A percentile compares a stretch with the other conserved stretches of the same genome.
These are phyloP conservation scores for Nothoprocta perdicaria DNA, from an alignment of 2,113 vertebrate genomes.

Conservation along the genomic window DNA sequence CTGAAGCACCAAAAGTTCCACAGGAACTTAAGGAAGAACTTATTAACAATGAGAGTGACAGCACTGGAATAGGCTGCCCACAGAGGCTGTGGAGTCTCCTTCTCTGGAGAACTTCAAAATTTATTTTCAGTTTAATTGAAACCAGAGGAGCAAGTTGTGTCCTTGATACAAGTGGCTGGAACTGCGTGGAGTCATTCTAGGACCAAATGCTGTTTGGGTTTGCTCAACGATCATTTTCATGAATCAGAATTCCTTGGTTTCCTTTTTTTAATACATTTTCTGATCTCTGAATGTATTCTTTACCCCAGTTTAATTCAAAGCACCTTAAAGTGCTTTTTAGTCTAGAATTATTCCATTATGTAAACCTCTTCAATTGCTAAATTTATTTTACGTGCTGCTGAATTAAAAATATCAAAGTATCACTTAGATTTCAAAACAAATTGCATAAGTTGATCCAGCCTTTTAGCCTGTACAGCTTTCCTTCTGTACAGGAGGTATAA, in stretches of 20 bases:
- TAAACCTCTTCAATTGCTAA: not conserved
- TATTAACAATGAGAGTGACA: too few species aligned
- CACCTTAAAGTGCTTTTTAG: not conserved
- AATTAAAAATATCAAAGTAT: not conserved
- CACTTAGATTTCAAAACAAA: not conserved
- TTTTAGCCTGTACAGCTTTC: not conserved
- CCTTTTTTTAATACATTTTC: not conserved
- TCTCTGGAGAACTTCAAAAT: not conserved
- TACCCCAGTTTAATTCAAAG: not conserved
- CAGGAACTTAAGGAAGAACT: too few species aligned
- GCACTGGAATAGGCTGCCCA: too few species aligned
- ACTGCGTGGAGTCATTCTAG: not conserved
- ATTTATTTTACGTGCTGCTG: not conserved
- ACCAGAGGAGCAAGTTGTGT: not conserved
- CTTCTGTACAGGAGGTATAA: not conserved
- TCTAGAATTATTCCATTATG: not conserved
- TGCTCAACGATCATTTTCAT: not conserved
- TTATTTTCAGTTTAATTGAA: not conserved
- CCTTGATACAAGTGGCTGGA: not conserved
- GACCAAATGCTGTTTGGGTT: not conserved
- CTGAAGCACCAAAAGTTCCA: too few species aligned
- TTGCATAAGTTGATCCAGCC: not conserved
- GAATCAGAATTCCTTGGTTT: not conserved
- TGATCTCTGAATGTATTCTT: not conserved
- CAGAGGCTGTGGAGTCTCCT: too few species aligned